Percentiles rank a stretch among this genome's conserved stretches.
Evolutionary conservation across 2,113 vertebrate species (phyloP).

Genomic region (Sporophila hypoxantha): DNA sequence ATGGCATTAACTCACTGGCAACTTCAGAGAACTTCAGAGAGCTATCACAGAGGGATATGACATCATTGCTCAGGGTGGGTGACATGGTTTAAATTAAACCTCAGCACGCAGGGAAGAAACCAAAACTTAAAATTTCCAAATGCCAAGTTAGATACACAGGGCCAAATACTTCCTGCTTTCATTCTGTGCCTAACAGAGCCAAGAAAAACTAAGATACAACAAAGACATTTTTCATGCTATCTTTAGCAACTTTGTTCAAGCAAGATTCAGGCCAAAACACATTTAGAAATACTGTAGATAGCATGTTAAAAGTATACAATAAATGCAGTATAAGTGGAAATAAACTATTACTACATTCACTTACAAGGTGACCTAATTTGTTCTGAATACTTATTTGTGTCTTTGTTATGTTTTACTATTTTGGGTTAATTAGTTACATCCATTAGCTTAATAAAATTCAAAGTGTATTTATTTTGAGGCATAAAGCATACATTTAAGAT

Average conservation of each 20-base stretch:
- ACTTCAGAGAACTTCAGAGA: background rate
- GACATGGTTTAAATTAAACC: slow-evolving; percentile 56
- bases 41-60: background rate
- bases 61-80: background rate
- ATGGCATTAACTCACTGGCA: background rate
- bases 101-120: slow-evolving; percentile 21
- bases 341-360: background rate
- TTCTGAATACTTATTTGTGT: background rate
- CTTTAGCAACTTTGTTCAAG: slow-evolving; percentile 20
- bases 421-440: slow-evolving; percentile 5
- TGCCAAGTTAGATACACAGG: slow-evolving; percentile 21
- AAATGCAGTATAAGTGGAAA: background rate
- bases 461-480: slow-evolving; percentile 9
- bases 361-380: background rate
- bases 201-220: slow-evolving; percentile 60
- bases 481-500: slow-evolving; percentile 11
- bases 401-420: background rate
- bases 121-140: slow-evolving; percentile 57
- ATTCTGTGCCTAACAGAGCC: slow-evolving; percentile 25
- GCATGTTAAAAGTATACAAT: background rate
- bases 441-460: slow-evolving; percentile 46
- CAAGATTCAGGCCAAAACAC: background rate
- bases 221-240: slow-evolving; percentile 60
- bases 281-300: slow-evolving; percentile 21
- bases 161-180: slow-evolving; percentile 34